Evolutionary conservation across 2,113 vertebrate species (phyloP).

Genomic region (Tapirus terrestris): DNA sequence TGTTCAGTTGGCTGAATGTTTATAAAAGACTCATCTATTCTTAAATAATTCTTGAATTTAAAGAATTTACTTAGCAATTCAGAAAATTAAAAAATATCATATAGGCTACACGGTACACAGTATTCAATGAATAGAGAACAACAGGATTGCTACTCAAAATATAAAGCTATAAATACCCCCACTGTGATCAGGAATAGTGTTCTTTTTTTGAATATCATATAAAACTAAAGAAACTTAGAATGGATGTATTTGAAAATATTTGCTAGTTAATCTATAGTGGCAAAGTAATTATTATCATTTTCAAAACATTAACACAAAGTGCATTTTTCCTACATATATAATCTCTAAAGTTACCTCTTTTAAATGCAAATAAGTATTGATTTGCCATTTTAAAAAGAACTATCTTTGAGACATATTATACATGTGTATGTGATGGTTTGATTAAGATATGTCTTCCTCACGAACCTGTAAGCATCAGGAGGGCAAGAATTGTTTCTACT

Average conservation of each 20-base stretch:
- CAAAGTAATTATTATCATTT: not conserved
- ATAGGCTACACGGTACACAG: not conserved
- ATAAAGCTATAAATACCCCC: not conserved
- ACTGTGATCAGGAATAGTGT: not conserved
- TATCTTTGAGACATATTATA: not conserved
- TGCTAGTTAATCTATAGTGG: not conserved
- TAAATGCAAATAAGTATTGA: not conserved
- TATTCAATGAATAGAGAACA: not conserved
- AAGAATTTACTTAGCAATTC: not conserved
- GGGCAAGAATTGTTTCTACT: not conserved
- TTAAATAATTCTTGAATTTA: slow-evolving; percentile 4
- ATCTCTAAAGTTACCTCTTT: not conserved
- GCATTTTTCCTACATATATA: not conserved
- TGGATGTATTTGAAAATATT: not conserved
- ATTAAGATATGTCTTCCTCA: not conserved
- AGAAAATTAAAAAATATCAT: not conserved
- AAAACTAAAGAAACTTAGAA: not conserved
- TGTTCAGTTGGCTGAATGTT: not conserved
- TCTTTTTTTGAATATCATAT: not conserved
- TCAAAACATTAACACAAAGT: not conserved
- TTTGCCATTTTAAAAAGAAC: not conserved
- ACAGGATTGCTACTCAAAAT: not conserved
- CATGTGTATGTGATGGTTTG: not conserved
- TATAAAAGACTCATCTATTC: not conserved
- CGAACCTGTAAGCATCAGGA: not conserved